A percentile compares a stretch with the other conserved stretches of the same genome.
phyloP scores from a whole-genome alignment of 2,113 vertebrate species.

The Mirza zaza region DNA sequence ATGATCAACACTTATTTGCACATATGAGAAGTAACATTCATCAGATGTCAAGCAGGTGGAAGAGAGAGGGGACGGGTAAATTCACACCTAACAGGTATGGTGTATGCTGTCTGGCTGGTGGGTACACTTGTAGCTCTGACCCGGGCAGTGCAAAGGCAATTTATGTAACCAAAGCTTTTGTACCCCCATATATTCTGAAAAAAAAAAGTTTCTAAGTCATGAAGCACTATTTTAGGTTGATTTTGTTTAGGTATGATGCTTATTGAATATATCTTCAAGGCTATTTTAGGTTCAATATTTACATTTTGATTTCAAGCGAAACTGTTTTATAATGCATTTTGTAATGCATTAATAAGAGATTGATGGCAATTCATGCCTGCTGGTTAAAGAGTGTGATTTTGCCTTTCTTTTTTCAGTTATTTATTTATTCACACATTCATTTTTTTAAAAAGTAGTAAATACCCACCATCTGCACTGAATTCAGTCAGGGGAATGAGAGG shows the following conservation, averaged over 20 bases:
- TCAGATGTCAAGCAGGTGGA: no score
- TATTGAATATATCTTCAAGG: conserved; percentile 16
- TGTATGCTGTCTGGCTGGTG: no score
- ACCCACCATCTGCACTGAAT: not conserved
- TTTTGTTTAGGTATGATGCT: not conserved
- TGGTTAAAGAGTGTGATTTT: not conserved
- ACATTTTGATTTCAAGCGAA: not conserved
- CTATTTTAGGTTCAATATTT: conserved; percentile 8
- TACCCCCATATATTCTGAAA: no score
- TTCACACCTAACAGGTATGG: no score
- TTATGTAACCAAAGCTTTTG: no score
- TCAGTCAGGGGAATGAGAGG: not conserved
- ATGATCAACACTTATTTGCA: no score
- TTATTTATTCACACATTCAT: not conserved
- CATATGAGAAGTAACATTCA: no score
- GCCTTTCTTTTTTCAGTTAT: not conserved
- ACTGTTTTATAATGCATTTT: not conserved
- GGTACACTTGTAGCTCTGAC: no score
- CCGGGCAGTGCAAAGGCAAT: no score
- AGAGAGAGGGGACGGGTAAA: no score
- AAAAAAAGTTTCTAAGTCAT: not conserved
- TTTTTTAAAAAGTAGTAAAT: not conserved
- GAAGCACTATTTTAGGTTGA: not conserved
- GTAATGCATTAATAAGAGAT: not conserved
- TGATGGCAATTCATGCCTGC: not conserved